Evolutionary conservation across 2,888 invertebrate species (phyloP).

Genomic region (Drepana falcataria): DNA sequence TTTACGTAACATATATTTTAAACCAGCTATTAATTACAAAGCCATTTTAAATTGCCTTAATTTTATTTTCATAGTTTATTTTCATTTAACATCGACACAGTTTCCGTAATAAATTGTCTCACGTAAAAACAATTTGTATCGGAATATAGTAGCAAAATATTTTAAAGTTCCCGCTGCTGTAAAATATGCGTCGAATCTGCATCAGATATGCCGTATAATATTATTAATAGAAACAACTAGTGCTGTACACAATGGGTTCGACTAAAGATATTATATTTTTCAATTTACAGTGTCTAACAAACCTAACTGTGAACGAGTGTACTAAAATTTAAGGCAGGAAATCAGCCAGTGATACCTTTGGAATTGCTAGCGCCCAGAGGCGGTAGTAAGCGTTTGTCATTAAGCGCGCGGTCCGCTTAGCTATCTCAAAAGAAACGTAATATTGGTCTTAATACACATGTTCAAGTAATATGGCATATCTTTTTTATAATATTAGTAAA

Average conservation of each 20-base stretch:
- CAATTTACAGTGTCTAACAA: too few relatives aligned
- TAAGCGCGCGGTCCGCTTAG: too few relatives aligned
- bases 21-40: background rate
- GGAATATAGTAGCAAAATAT: conserved; percentile 24
- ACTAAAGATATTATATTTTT: too few relatives aligned
- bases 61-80: conserved; percentile 5
- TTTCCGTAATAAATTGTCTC: conserved; percentile 10
- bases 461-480: too few relatives aligned
- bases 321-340: too few relatives aligned
- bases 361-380: too few relatives aligned
- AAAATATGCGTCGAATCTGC: conserved; percentile 42
- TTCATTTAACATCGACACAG: conserved; percentile 7
- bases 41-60: background rate
- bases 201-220: conserved; percentile 63
- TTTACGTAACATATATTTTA: background rate
- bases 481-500: too few relatives aligned
- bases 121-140: conserved; percentile 20
- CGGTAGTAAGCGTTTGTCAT: too few relatives aligned
- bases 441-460: too few relatives aligned
- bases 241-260: background rate
- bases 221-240: conserved; percentile 61
- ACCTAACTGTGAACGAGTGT: too few relatives aligned
- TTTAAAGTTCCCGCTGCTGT: conserved; percentile 22
- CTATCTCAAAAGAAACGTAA: too few relatives aligned
- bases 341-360: too few relatives aligned